Percentiles rank a stretch among this genome's conserved stretches.
Evolutionary conservation across 2,888 invertebrate species (phyloP).

Genomic region (Ormyrus labotus): DNA sequence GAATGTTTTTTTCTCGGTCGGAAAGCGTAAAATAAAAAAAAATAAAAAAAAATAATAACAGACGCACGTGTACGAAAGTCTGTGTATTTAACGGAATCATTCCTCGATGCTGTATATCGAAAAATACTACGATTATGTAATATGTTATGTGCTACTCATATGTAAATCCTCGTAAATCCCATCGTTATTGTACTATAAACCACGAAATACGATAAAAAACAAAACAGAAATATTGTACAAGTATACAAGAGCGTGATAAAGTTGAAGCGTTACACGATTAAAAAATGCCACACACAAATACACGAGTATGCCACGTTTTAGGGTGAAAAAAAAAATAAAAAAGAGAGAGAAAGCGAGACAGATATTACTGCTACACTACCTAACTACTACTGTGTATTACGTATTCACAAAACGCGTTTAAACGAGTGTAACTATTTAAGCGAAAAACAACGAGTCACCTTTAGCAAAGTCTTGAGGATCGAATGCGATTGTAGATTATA

Average conservation of each 20-base stretch:
- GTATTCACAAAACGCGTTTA: conserved; percentile 53
- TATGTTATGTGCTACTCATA: conserved; percentile 69
- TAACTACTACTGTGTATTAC: conserved; percentile 53
- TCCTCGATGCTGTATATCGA: conserved; percentile 73
- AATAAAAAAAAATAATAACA: conserved; percentile 52
- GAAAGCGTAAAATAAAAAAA: conserved; percentile 48
- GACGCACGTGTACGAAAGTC: conserved; percentile 56
- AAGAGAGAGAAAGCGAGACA: conserved; percentile 56
- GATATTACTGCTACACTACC: conserved; percentile 55
- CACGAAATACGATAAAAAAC: conserved; percentile 59
- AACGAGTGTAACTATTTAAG: conserved; percentile 57
- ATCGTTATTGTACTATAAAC: conserved; percentile 68
- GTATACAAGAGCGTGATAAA: conserved; percentile 39
- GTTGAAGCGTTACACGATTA: conserved; percentile 45
- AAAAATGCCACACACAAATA: conserved; percentile 35
- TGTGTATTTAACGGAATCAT: conserved; percentile 72
- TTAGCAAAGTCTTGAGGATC: conserved; percentile 35
- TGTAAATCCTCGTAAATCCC: conserved; percentile 70
- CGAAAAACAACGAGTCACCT: conserved; percentile 48
- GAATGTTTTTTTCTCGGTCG: conserved; percentile 52
- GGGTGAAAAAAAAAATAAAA: conserved; percentile 47
- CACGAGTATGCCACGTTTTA: conserved; percentile 51
- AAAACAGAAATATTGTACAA: conserved; percentile 58
- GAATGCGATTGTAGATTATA: neutral
- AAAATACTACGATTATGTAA: conserved; percentile 71